A percentile compares a stretch with the other conserved stretches of the same genome.
Evolutionary conservation across 2,797 vertebrate species (phyloP).

Genomic region (Leptodactylus fallax): DNA sequence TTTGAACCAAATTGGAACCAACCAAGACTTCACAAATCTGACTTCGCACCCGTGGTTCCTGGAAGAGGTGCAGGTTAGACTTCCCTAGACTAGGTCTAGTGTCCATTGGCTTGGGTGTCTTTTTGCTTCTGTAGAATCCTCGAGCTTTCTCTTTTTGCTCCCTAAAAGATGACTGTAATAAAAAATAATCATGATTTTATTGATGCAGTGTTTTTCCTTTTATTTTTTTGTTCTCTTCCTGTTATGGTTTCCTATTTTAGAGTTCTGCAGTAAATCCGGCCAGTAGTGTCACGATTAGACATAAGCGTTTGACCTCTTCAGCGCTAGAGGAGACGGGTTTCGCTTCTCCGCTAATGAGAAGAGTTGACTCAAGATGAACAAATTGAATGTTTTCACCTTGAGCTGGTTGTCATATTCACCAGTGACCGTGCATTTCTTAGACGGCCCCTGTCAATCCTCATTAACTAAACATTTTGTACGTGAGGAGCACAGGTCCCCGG

Average conservation of each 20-base stretch:
- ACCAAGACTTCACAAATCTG: too few species aligned
- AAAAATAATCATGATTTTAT: neutral
- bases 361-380: constrained; percentile 54
- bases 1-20: too few species aligned
- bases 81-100: too few species aligned
- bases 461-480: constrained; percentile 67
- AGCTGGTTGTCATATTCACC: constrained; percentile 65
- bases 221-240: constrained; percentile 4
- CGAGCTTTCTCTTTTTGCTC: too few species aligned
- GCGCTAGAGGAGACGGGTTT: constrained; percentile 28
- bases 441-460: constrained; percentile 69
- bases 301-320: constrained; percentile 41
- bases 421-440: constrained; percentile 62
- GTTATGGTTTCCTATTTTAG: neutral
- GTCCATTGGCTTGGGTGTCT: too few species aligned
- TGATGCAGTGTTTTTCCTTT: constrained; percentile 3
- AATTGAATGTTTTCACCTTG: constrained; percentile 63
- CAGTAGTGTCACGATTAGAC: constrained; percentile 12
- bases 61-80: too few species aligned
- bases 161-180: neutral
- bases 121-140: too few species aligned
- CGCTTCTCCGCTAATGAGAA: constrained; percentile 40
- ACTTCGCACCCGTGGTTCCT: too few species aligned
- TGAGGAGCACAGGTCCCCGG: constrained; percentile 62
- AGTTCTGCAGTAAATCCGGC: constrained; percentile 41